Base-by-base conservation (phyloP, 1,140 invertebrate genomes). In the Saccostrea cuccullata region DNA sequence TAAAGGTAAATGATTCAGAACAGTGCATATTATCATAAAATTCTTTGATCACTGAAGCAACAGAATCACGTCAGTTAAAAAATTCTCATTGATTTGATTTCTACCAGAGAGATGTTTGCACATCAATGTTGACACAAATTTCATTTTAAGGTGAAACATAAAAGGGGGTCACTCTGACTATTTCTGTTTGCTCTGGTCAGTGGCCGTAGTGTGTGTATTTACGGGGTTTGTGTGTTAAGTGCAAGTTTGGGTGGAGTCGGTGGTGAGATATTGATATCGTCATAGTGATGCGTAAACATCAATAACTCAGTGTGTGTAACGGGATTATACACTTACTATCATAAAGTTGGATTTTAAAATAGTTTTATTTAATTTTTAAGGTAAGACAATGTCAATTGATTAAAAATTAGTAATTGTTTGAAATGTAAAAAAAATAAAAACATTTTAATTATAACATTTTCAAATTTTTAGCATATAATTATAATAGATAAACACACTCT, bases 211-310 rank as follows among this genome's bases (percentile, higher is more conserved):
- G 0, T n/a, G n/a, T 20, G 1, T 60, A 20, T 64, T 17, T 17
- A 17, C n/a, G 15, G 58, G 1, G 58, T 64, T 64, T 64, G 58
- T 64, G n/a, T n/a, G 58, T 8, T 17, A 36, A 64, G 58, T 6
- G 2, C 17, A 8, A 64, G 17, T n/a, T 64, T n/a, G 17, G 17
- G 58, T 20, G 17, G 15, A 64, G 58, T n/a, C 47, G 5, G 47
- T 47, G 47, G 47, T 47, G 47, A 8, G 47, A 47, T 47, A 47
- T 67, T 9, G 26, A 77, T 36, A 77, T 77, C 30, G 70, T 77
- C 70, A 77, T 77, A 77, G 70, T 30, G 70, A 77, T 77, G 13
- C 1, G 30, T 36, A 77, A 77, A 77, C 70, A 77, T 36, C 30
- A 36, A 36, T 26, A 77, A 77, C 15, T 30, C 6, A 8, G 47